phyloP scores from a whole-genome alignment of 2,113 vertebrate species.

The Blennius ocellaris region DNA sequence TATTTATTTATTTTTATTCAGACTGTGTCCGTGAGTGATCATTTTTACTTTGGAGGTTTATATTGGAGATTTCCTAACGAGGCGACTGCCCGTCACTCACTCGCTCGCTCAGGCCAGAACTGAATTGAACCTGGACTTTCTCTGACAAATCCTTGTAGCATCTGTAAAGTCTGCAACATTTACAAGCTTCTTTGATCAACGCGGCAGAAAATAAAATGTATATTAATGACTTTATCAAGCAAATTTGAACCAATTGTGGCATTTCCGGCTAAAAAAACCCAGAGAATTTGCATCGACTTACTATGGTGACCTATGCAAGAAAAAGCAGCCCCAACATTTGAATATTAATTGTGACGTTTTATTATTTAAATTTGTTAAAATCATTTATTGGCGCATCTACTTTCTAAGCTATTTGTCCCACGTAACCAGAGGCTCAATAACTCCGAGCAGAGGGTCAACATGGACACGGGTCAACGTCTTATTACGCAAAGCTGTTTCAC shows the following conservation, averaged over 20 bases:
- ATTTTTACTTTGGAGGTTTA: no score
- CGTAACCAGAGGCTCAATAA: not conserved
- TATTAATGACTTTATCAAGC: no score
- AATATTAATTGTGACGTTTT: not conserved
- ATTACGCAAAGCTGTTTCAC: slow-evolving; percentile 17
- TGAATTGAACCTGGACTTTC: not conserved
- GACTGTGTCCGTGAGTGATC: no score
- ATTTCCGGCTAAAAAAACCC: no score
- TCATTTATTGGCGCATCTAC: not conserved
- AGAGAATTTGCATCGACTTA: no score
- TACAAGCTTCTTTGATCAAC: no score
- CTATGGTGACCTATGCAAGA: no score
- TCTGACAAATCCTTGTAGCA: not conserved
- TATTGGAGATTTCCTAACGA: no score
- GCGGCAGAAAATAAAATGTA: no score
- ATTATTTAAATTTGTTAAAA: not conserved
- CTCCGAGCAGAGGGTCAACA: not conserved
- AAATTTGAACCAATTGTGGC: no score
- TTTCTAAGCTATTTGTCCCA: not conserved
- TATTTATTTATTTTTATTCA: no score
- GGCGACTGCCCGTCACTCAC: not conserved
- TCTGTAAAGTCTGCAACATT: not conserved
- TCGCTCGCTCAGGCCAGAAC: not conserved
- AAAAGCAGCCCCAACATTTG: no score
- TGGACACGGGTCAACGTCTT: not conserved